Evolutionary conservation across 2,888 invertebrate species (phyloP).

Genomic region (Epiblema foenella): DNA sequence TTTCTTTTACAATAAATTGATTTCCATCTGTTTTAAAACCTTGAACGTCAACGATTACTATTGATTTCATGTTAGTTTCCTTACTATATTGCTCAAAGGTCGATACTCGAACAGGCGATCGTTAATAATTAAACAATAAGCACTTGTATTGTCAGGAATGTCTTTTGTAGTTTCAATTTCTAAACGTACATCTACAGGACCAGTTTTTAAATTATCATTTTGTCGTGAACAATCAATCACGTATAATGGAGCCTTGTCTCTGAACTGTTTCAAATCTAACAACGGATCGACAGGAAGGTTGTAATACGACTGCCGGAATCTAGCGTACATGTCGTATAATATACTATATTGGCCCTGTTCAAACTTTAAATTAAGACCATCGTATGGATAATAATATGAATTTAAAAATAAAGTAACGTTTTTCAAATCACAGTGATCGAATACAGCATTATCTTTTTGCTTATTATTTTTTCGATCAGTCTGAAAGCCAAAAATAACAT

Average conservation of each 20-base stretch:
- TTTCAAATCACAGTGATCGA: conserved; percentile 55
- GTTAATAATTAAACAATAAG: conserved; percentile 54
- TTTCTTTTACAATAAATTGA: no score
- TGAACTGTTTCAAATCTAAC: conserved; percentile 36
- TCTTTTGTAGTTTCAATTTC: conserved; percentile 43
- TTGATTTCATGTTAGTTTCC: conserved; percentile 37
- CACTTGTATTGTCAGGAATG: conserved; percentile 47
- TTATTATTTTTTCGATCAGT: conserved; percentile 56
- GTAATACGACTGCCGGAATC: conserved; percentile 46
- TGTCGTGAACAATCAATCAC: conserved; percentile 26
- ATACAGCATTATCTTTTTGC: conserved; percentile 47
- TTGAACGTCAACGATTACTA: conserved; percentile 21
- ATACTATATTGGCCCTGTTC: conserved; percentile 27
- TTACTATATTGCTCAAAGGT: conserved; percentile 46
- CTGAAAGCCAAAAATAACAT: conserved; percentile 62
- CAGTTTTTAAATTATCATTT: conserved; percentile 40
- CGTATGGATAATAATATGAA: conserved; percentile 60
- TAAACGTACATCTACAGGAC: conserved; percentile 45
- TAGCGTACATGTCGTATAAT: conserved; percentile 35
- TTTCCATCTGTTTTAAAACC: conserved; percentile 13
- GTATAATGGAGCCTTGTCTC: conserved; percentile 41
- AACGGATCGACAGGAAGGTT: conserved; percentile 38
- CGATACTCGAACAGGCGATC: conserved; percentile 47
- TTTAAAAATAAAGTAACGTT: conserved; percentile 61
- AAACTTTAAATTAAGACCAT: conserved; percentile 56